Evolutionary conservation across 1,140 invertebrate genomes (phyloP).

Genomic region (Myzus persicae): DNA sequence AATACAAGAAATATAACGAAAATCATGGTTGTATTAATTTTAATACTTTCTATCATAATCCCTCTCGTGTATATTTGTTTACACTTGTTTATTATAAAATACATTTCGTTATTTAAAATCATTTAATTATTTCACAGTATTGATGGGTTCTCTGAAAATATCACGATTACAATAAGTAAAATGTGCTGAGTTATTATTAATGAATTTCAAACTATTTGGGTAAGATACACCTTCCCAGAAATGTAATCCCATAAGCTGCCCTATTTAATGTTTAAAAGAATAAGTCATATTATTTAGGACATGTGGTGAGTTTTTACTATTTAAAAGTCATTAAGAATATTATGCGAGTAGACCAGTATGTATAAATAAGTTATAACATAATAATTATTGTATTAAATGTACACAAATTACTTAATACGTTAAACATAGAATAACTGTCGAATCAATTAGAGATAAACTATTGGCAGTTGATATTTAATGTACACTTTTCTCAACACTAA

Average conservation of each 20-base stretch:
- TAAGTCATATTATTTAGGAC: too few relatives aligned
- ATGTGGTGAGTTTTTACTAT: background rate
- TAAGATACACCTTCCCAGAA: too few relatives aligned
- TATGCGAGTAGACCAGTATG: background rate
- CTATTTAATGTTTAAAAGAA: too few relatives aligned
- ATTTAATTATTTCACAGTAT: background rate
- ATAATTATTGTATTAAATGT: background rate
- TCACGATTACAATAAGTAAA: too few relatives aligned
- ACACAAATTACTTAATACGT: background rate
- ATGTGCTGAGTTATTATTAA: too few relatives aligned
- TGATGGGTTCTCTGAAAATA: background rate
- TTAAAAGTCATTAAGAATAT: background rate
- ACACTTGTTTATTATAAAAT: background rate
- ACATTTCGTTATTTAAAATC: background rate
- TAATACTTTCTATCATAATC: background rate
- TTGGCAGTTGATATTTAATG: background rate
- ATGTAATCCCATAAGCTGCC: too few relatives aligned
- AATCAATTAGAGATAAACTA: background rate
- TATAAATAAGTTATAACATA: background rate
- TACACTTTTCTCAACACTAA: background rate
- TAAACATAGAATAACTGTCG: background rate
- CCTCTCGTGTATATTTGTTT: background rate
- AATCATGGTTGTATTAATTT: background rate
- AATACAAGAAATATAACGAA: background rate
- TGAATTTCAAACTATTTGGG: too few relatives aligned